Evolutionary conservation across 2,797 vertebrate species (phyloP).

Genomic region (Notolabrus celidotus): DNA sequence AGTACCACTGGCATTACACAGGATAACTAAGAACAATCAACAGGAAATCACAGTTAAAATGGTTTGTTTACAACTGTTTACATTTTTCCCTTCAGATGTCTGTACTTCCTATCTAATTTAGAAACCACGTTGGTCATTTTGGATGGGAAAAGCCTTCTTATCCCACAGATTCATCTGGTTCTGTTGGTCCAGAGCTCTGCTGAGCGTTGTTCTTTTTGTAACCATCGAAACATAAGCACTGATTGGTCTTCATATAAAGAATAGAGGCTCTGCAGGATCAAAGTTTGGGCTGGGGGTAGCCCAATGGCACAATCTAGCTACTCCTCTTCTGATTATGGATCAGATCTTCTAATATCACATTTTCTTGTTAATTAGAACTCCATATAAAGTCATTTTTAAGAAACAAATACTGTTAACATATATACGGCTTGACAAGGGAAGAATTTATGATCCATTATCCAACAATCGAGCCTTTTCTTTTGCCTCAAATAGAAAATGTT

Average conservation of each 20-base stretch:
- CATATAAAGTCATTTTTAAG: neutral
- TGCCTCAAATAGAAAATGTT: slow-evolving; percentile 5
- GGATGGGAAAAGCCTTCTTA: slow-evolving; percentile 1
- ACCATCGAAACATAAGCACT: slow-evolving; percentile 82
- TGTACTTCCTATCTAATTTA: slow-evolving; percentile 7
- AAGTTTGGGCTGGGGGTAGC: neutral
- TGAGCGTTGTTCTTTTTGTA: slow-evolving; percentile 67
- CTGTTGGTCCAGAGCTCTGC: slow-evolving; percentile 13
- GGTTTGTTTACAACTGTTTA: neutral
- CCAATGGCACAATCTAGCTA: slow-evolving; percentile 14
- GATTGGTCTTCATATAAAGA: slow-evolving; percentile 75
- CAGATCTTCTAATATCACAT: neutral
- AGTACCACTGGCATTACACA: neutral
- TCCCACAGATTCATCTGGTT: slow-evolving; percentile 22
- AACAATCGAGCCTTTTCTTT: neutral
- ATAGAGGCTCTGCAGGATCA: slow-evolving; percentile 67
- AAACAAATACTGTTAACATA: slow-evolving; percentile 14
- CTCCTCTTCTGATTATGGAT: slow-evolving; percentile 7
- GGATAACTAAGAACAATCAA: slow-evolving; percentile 2
- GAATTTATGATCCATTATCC: neutral
- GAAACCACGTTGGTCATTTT: slow-evolving; percentile 9
- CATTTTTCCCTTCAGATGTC: neutral
- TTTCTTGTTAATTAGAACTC: neutral
- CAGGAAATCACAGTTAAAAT: slow-evolving; percentile 37
- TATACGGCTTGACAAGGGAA: neutral